Conservation (phyloP, 2,888 invertebrate genomes). For the Stenurella melanura region DNA sequence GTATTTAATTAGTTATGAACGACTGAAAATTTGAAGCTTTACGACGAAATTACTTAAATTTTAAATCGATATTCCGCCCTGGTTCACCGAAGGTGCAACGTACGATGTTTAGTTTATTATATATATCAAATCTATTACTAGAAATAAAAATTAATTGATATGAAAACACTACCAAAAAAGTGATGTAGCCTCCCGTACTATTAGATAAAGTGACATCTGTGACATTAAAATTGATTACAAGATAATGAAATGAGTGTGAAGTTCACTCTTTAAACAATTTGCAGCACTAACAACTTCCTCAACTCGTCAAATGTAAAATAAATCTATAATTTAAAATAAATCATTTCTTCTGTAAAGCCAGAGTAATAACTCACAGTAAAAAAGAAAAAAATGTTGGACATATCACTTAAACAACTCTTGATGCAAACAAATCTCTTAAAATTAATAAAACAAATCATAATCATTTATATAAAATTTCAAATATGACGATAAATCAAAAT, state of each 20-base stretch:
- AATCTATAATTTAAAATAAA: constrained; percentile 53
- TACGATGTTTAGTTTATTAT: too few species aligned
- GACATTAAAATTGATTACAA: constrained; percentile 25
- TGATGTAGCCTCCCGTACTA: too few species aligned
- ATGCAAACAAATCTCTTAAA: constrained; percentile 39
- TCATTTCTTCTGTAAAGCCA: constrained; percentile 40
- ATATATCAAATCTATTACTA: too few species aligned
- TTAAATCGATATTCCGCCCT: too few species aligned
- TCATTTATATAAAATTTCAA: constrained; percentile 37
- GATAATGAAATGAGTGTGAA: background rate
- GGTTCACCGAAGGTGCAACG: too few species aligned
- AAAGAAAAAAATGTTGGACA: constrained; percentile 35
- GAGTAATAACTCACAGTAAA: constrained; percentile 59
- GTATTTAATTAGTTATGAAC: too few species aligned
- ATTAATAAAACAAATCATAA: constrained; percentile 41
- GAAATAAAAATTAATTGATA: too few species aligned
- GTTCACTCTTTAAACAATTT: constrained; percentile 53
- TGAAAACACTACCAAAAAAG: too few species aligned
- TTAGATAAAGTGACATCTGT: constrained; percentile 24
- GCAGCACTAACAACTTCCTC: constrained; percentile 62
- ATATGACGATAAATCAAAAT: constrained; percentile 38
- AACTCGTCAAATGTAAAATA: constrained; percentile 58
- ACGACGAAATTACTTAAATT: too few species aligned
- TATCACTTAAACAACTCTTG: constrained; percentile 37
- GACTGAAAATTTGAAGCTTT: too few species aligned